Evolutionary conservation across 2,888 invertebrate species (phyloP).

Genomic region (Erpobdella octoculata): DNA sequence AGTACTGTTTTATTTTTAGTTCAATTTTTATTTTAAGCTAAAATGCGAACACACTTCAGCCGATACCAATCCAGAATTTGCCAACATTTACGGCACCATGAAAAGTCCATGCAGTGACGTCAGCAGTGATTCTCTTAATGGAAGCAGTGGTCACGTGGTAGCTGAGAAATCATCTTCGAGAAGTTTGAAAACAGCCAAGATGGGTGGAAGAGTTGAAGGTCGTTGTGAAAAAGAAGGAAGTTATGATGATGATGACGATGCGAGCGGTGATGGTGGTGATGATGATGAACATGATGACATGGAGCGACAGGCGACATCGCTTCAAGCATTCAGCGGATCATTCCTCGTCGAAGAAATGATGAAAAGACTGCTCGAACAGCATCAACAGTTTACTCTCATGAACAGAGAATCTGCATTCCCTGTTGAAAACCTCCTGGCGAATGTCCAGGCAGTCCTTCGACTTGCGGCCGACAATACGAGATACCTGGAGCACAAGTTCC

Average conservation of each 20-base stretch:
- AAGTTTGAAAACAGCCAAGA: background rate
- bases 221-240: no score
- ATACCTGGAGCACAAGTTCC: background rate
- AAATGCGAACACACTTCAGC: background rate
- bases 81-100: background rate
- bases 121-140: background rate
- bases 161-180: no score
- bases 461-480: background rate
- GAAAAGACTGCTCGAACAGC: slow-evolving; percentile 1
- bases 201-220: no score
- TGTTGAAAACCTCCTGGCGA: slow-evolving; percentile 4
- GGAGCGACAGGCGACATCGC: background rate
- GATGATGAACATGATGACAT: background rate
- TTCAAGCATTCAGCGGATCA: background rate
- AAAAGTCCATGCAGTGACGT: background rate
- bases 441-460: slow-evolving; percentile 5
- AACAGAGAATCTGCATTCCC: background rate
- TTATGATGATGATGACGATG: background rate
- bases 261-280: background rate
- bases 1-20: no score
- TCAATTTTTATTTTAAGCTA: background rate
- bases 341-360: slow-evolving; percentile 4
- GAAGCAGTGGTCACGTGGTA: no score
- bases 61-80: background rate
- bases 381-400: background rate